phyloP scores from a whole-genome alignment of 2,888 invertebrate species.

The Xanthia icteritia region DNA sequence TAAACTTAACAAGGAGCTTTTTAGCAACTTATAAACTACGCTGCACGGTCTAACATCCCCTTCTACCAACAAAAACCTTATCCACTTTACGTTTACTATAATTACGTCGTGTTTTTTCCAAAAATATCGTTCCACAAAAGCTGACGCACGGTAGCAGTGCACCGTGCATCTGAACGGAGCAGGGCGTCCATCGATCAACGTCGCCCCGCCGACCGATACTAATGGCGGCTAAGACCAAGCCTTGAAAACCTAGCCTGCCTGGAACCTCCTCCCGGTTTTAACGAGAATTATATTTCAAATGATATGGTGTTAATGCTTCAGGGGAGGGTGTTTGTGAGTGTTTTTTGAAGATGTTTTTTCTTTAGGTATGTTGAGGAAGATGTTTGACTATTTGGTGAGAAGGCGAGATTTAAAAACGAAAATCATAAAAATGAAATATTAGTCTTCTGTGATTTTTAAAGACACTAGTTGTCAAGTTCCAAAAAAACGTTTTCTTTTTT shows the following conservation, averaged over 20 bases:
- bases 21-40: not conserved
- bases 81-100: conserved; percentile 5
- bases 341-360: conserved; percentile 1
- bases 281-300: conserved; percentile 65
- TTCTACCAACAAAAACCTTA: not conserved
- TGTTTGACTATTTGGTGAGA: not conserved
- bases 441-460: not conserved
- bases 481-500: not conserved
- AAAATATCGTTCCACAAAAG: conserved; percentile 51
- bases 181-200: conserved; percentile 82
- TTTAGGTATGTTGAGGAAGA: not conserved
- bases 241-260: conserved; percentile 66
- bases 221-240: conserved; percentile 78
- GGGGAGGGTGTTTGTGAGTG: conserved; percentile 14
- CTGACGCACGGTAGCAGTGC: conserved; percentile 49
- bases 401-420: not conserved
- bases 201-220: conserved; percentile 80
- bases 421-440: not conserved
- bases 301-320: conserved; percentile 53
- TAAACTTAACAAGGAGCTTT: not conserved
- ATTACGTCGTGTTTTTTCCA: conserved; percentile 34
- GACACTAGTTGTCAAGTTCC: not conserved
- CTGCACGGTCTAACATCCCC: not conserved
- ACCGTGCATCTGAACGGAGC: conserved; percentile 71
- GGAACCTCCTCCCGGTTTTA: conserved; percentile 58